Evolutionary conservation across 1,140 invertebrate species (phyloP).

Genomic region (Trichonephila clavata): DNA sequence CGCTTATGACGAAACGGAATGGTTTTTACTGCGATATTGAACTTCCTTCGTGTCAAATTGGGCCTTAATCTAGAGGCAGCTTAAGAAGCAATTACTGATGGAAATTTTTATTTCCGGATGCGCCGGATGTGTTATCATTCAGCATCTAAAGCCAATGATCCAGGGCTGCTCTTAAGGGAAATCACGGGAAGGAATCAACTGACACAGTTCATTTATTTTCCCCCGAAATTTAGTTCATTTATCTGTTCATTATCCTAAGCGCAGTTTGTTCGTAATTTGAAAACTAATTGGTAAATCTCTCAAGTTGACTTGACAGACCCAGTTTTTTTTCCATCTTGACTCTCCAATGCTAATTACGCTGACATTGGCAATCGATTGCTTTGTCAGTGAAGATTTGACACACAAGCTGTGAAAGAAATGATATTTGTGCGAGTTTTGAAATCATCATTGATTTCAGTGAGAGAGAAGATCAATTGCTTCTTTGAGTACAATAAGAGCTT

Average conservation of each 20-base stretch:
- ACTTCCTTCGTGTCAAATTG: constrained; percentile 63
- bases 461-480: background rate
- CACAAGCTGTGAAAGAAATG: constrained; percentile 16
- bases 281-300: constrained; percentile 75
- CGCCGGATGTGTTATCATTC: constrained; percentile 75
- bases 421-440: constrained; percentile 1
- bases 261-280: constrained; percentile 67
- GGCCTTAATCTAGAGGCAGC: constrained; percentile 72
- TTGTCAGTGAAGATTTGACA: constrained; percentile 17
- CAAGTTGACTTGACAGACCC: constrained; percentile 56
- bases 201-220: constrained; percentile 77
- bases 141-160: constrained; percentile 76
- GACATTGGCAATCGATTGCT: constrained; percentile 47
- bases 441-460: background rate
- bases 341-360: constrained; percentile 60
- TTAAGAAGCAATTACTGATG: constrained; percentile 75
- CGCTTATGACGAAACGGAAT: constrained; percentile 45
- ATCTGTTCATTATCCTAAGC: constrained; percentile 75
- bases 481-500: no score
- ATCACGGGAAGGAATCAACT: constrained; percentile 74
- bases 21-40: constrained; percentile 64
- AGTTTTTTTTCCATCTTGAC: background rate
- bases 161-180: constrained; percentile 66
- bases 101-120: constrained; percentile 69
- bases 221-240: constrained; percentile 72